phyloP scores from a whole-genome alignment of 2,113 vertebrate genomes.

The Struthidea cinerea region DNA sequence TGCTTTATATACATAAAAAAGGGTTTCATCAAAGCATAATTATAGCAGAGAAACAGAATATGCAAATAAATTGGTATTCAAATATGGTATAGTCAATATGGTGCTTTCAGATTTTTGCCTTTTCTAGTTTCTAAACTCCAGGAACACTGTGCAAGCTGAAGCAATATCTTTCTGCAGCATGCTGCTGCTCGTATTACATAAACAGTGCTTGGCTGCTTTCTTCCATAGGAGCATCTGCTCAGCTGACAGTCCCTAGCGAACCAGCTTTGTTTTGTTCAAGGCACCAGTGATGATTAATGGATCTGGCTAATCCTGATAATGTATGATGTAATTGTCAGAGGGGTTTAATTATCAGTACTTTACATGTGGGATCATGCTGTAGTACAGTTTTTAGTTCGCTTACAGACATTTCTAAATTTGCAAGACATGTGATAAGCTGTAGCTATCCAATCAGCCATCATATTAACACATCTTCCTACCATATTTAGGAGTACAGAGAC shows the following conservation, averaged over 20 bases:
- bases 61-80: background rate
- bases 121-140: background rate
- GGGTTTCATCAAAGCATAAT: background rate
- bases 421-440: background rate
- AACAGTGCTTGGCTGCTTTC: conserved; percentile 77
- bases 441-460: background rate
- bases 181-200: conserved; percentile 73
- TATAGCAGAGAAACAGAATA: background rate
- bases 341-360: conserved; percentile 85
- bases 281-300: conserved; percentile 84
- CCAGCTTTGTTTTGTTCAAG: conserved; percentile 82
- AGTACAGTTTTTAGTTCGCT: conserved; percentile 7
- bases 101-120: background rate
- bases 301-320: conserved; percentile 83
- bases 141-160: conserved; percentile 7
- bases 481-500: background rate
- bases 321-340: conserved; percentile 92
- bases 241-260: conserved; percentile 71
- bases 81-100: background rate
- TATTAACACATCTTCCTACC: background rate
- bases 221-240: conserved; percentile 75
- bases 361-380: conserved; percentile 74
- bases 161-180: conserved; percentile 42
- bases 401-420: conserved; percentile 23
- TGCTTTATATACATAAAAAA: background rate